Conservation (phyloP, 1,140 invertebrate species). For the Diorhabda carinulata region DNA sequence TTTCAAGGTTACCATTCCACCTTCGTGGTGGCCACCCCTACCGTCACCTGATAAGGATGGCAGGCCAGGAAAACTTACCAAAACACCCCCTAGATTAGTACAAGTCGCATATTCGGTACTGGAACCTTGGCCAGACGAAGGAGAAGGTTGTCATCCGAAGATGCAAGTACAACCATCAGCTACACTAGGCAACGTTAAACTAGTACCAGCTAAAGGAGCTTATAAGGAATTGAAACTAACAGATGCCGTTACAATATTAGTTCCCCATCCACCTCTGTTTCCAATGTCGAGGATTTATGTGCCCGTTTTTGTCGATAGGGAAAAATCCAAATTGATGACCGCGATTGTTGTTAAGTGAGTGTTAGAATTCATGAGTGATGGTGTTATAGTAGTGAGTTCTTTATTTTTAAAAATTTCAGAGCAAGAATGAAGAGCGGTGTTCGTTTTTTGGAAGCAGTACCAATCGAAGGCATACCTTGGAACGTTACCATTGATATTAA, state of each 20-base stretch:
- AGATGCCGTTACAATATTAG: conserved; percentile 73
- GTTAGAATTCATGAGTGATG: neutral
- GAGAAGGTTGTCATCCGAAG: conserved; percentile 64
- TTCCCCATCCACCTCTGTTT: conserved; percentile 82
- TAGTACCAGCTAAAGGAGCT: conserved; percentile 70
- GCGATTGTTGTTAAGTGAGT: conserved; percentile 79
- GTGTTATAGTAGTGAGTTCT: neutral
- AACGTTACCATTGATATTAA: conserved; percentile 79
- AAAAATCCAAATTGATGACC: conserved; percentile 60
- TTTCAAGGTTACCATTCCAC: conserved; percentile 68
- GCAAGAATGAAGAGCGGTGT: conserved; percentile 82
- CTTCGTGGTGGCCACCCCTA: conserved; percentile 80
- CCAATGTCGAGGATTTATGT: conserved; percentile 83
- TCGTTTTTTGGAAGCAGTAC: conserved; percentile 74
- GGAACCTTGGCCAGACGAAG: conserved; percentile 66
- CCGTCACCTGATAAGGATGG: conserved; percentile 58
- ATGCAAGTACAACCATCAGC: conserved; percentile 76
- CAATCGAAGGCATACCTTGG: conserved; percentile 69
- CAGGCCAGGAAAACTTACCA: conserved; percentile 52
- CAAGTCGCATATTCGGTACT: conserved; percentile 79
- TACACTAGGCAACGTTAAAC: conserved; percentile 64
- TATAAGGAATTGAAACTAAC: conserved; percentile 79
- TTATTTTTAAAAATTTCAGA: conserved; percentile 51
- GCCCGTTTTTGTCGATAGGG: conserved; percentile 75
- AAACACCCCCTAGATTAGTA: conserved; percentile 67